Evolutionary conservation across 2,888 invertebrate species (phyloP).

Genomic region (Dichetophora obliterata): DNA sequence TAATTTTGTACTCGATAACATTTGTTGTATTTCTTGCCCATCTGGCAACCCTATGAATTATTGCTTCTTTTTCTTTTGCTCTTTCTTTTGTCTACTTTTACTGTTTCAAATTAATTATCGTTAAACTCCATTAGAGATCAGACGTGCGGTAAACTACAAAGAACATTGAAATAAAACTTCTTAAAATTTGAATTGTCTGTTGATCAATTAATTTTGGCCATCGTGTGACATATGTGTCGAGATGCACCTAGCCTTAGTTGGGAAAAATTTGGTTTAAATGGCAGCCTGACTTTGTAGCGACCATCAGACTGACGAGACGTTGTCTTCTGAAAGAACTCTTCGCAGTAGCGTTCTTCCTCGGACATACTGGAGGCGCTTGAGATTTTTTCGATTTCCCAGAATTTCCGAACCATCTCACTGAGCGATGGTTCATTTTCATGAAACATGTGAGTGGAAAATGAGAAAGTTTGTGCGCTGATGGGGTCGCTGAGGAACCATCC

Average conservation of each 20-base stretch:
- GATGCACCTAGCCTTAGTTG: background rate
- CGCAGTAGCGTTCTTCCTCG: background rate
- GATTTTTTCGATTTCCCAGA: conserved; percentile 1
- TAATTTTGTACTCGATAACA: too few relatives aligned
- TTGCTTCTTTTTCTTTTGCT: too few relatives aligned
- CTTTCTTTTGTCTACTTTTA: too few relatives aligned
- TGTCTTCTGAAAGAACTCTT: background rate
- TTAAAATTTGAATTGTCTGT: too few relatives aligned
- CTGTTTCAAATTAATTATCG: too few relatives aligned
- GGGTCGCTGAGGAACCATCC: background rate
- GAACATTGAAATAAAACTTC: too few relatives aligned
- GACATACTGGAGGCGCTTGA: background rate
- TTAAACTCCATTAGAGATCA: too few relatives aligned
- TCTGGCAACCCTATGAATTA: too few relatives aligned
- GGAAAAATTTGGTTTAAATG: background rate
- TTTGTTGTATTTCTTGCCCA: too few relatives aligned
- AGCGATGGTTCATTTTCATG: background rate
- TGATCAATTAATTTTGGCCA: too few relatives aligned
- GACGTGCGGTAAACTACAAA: too few relatives aligned
- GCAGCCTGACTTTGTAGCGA: background rate
- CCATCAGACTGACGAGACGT: background rate
- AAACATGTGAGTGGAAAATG: background rate
- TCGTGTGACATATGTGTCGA: too few relatives aligned
- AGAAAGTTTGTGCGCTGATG: background rate
- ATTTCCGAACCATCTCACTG: background rate